Conservation (phyloP, 1,140 invertebrate genomes). For the Xylocopa sonorina region DNA sequence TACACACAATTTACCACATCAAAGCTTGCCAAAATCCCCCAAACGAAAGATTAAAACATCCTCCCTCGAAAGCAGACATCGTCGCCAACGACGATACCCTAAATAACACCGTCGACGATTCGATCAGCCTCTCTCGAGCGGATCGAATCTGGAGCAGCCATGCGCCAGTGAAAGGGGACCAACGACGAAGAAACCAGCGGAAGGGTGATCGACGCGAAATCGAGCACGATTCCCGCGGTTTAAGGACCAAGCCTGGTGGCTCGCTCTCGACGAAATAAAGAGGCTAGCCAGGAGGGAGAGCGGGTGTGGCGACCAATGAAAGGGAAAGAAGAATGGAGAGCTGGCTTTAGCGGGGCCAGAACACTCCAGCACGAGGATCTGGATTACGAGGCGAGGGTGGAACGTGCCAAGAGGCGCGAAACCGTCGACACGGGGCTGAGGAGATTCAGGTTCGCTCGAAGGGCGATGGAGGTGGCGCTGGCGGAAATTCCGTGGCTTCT, state of each 20-base stretch:
- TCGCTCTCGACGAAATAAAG: conserved; percentile 15
- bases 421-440: conserved; percentile 17
- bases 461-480: no score
- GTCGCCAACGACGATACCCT: no score
- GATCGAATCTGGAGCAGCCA: no score
- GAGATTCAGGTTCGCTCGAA: no score
- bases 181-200: neutral
- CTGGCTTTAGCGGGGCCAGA: conserved; percentile 8
- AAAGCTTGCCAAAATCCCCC: no score
- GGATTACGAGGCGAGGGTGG: conserved; percentile 49
- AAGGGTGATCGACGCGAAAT: conserved; percentile 17
- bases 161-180: no score
- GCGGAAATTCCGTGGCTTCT: conserved; percentile 26
- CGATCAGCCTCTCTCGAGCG: no score
- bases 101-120: no score
- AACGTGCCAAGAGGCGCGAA: conserved; percentile 60
- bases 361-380: conserved; percentile 39
- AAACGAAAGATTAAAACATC: no score
- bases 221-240: conserved; percentile 29
- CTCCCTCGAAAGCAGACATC: no score
- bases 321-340: neutral
- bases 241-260: conserved; percentile 8
- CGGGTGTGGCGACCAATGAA: no score
- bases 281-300: neutral
- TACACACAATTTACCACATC: no score